phyloP scores from a whole-genome alignment of 2,113 vertebrate species.

The Empidonax alnorum region DNA sequence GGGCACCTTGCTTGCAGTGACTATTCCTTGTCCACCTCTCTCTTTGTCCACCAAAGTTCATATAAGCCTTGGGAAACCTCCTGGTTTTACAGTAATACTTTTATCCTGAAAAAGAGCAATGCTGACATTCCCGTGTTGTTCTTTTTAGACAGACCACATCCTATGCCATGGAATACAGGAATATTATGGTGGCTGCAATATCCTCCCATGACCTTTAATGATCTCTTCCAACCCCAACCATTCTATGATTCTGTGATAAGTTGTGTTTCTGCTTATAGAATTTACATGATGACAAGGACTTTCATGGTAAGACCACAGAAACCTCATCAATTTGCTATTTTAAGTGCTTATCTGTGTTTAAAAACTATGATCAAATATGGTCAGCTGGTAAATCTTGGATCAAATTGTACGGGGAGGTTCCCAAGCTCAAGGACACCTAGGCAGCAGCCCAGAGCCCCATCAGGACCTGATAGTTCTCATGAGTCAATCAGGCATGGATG shows the following conservation, averaged over 20 bases:
- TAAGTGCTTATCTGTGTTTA: not conserved
- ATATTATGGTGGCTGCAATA: not conserved
- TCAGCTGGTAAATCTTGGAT: not conserved
- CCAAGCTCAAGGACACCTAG: not conserved
- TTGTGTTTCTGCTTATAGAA: not conserved
- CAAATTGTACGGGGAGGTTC: not conserved
- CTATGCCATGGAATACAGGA: not conserved
- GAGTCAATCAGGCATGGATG: not conserved
- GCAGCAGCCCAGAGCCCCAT: not conserved
- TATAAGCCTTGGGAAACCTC: not conserved
- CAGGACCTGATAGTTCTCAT: not conserved
- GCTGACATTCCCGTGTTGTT: rapidly evolving
- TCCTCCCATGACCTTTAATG: not conserved
- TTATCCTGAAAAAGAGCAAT: not conserved
- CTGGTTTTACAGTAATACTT: not conserved
- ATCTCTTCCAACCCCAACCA: not conserved
- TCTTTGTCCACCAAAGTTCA: not conserved
- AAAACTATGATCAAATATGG: not conserved
- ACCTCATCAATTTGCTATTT: not conserved
- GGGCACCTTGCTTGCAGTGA: not conserved
- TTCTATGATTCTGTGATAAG: not conserved
- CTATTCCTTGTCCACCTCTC: not conserved
- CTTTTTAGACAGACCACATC: not conserved
- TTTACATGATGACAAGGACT: not conserved
- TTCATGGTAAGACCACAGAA: not conserved